Conservation (phyloP, 1,140 invertebrate genomes). For the Triops longicaudatus region DNA sequence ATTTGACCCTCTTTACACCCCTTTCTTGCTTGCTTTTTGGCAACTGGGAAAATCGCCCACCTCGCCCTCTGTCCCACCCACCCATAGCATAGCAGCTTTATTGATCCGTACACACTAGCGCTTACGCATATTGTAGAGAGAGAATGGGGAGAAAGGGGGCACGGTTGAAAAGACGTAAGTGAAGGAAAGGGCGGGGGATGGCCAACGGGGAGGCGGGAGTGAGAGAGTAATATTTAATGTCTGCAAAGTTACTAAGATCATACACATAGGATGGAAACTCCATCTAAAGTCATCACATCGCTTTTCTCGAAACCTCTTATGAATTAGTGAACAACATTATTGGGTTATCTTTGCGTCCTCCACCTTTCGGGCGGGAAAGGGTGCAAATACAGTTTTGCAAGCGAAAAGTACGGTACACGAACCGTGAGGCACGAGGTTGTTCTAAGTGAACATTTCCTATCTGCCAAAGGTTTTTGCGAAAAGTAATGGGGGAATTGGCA, state of each 20-base stretch:
- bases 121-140: constrained; percentile 15
- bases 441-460: too few species aligned
- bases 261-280: not conserved
- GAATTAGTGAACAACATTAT: constrained; percentile 4
- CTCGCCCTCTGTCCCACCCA: not conserved
- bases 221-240: not conserved
- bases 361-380: not conserved
- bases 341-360: not conserved
- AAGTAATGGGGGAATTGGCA: too few species aligned
- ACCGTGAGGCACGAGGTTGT: too few species aligned
- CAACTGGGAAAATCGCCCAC: not conserved
- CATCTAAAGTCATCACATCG: not conserved
- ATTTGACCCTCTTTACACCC: not conserved
- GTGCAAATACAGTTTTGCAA: too few species aligned
- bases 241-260: not conserved
- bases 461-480: too few species aligned
- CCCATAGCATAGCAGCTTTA: not conserved
- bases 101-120: constrained; percentile 10
- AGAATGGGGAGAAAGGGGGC: too few species aligned
- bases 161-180: too few species aligned
- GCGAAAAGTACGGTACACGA: too few species aligned
- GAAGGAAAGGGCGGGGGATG: not conserved
- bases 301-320: not conserved
- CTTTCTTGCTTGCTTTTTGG: not conserved
- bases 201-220: not conserved